Conservation (phyloP, 1,140 invertebrate species). For the Zaprionus nigranus region DNA sequence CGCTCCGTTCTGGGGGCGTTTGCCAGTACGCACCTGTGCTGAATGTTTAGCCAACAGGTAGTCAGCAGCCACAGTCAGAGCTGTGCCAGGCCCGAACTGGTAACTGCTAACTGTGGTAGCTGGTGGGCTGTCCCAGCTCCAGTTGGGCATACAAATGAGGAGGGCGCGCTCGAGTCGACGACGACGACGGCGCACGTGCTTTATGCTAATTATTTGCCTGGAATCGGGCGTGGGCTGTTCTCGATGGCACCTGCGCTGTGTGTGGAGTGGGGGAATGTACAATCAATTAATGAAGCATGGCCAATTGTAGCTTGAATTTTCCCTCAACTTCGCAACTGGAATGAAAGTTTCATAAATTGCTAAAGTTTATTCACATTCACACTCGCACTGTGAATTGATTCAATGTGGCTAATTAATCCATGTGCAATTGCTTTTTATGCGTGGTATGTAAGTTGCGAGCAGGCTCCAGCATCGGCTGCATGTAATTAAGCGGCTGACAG, state of each 20-base stretch:
- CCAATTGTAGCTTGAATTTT: slow-evolving; percentile 8
- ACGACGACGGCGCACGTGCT: slow-evolving; percentile 71
- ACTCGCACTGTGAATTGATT: slow-evolving; percentile 30
- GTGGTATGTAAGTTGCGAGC: neutral
- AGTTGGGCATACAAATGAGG: slow-evolving; percentile 71
- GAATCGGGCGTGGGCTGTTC: slow-evolving; percentile 67
- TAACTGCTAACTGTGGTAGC: slow-evolving; percentile 4
- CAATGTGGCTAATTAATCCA: slow-evolving; percentile 47
- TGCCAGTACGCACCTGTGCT: slow-evolving; percentile 65
- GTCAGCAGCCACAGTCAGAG: neutral
- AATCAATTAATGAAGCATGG: slow-evolving; percentile 58
- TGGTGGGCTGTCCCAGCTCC: slow-evolving; percentile 27
- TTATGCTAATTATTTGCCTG: slow-evolving; percentile 76
- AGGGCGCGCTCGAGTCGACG: slow-evolving; percentile 50
- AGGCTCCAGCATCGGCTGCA: slow-evolving; percentile 26
- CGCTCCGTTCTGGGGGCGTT: slow-evolving; percentile 44
- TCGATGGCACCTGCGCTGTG: neutral
- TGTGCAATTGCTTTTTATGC: slow-evolving; percentile 22
- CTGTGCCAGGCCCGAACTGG: slow-evolving; percentile 38
- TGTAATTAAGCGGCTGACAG: slow-evolving; percentile 61
- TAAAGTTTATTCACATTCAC: slow-evolving; percentile 47
- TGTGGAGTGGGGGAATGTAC: slow-evolving; percentile 6
- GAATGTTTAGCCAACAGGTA: slow-evolving; percentile 66
- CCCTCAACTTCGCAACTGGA: neutral
- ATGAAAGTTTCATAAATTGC: slow-evolving; percentile 9